phyloP scores from a whole-genome alignment of 2,888 invertebrate species.

The Leptothorax acervorum region DNA sequence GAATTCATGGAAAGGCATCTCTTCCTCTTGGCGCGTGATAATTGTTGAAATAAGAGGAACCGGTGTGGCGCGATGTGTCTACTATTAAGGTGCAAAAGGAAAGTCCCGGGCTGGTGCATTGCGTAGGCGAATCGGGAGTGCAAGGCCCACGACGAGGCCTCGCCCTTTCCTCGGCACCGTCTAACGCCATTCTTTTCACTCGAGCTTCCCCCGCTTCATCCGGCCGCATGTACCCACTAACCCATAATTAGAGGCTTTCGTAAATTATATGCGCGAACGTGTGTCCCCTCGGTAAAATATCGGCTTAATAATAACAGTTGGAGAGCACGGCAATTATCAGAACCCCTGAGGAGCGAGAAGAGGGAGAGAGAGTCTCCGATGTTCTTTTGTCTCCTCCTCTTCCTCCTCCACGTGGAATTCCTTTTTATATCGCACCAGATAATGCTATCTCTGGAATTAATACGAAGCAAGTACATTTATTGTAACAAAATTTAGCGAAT shows the following conservation, averaged over 20 bases:
- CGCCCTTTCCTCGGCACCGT: conserved; percentile 78
- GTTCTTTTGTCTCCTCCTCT: conserved; percentile 75
- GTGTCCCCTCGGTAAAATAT: conserved; percentile 86
- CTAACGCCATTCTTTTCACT: conserved; percentile 77
- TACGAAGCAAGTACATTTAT: not conserved
- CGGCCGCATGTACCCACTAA: conserved; percentile 73
- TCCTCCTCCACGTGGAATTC: conserved; percentile 72
- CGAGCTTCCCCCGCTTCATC: conserved; percentile 64
- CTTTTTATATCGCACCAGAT: conserved; percentile 71
- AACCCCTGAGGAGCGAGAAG: conserved; percentile 79
- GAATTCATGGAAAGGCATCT: conserved; percentile 36
- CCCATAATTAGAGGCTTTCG: conserved; percentile 85
- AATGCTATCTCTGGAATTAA: conserved; percentile 25
- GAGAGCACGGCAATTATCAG: conserved; percentile 85
- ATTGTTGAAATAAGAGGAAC: conserved; percentile 65
- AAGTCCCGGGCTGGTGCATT: conserved; percentile 75
- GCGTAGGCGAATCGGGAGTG: conserved; percentile 84
- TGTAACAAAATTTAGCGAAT: not conserved
- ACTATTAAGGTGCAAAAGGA: conserved; percentile 82
- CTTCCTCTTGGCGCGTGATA: conserved; percentile 8
- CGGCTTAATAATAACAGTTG: conserved; percentile 86
- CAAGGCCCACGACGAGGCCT: conserved; percentile 72
- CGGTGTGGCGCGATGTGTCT: conserved; percentile 67
- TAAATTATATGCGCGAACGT: conserved; percentile 85
- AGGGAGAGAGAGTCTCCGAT: conserved; percentile 37